Conservation (phyloP, 2,113 vertebrate species). For the Paradoxurus hermaphroditus region DNA sequence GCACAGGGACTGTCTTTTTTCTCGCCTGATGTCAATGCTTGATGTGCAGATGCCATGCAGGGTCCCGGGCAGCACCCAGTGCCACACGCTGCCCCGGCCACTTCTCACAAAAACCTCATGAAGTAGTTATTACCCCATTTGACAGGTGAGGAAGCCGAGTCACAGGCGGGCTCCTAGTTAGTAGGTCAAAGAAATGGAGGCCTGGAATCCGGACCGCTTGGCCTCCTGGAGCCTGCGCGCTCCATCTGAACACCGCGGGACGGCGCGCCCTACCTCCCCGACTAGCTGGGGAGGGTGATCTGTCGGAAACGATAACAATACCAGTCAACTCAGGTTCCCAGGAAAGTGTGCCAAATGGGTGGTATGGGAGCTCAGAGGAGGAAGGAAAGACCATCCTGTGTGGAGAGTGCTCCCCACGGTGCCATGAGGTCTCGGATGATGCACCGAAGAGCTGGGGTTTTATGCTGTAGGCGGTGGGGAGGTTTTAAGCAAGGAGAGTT, state of each 20-base stretch:
- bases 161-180: background rate
- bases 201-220: background rate
- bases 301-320: no score
- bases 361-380: background rate
- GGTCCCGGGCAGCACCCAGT: background rate
- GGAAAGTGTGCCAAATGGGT: background rate
- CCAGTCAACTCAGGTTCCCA: no score
- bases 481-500: background rate
- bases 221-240: background rate
- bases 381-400: background rate
- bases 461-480: background rate
- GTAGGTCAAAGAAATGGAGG: background rate
- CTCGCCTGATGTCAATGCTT: no score
- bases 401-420: background rate
- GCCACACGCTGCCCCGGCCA: background rate
- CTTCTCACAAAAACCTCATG: background rate
- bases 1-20: background rate
- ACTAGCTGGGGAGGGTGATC: background rate
- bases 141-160: background rate
- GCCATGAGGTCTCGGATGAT: rapidly evolving
- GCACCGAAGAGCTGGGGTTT: rapidly evolving
- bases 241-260: background rate
- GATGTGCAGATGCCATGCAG: rapidly evolving
- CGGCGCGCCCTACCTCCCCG: rapidly evolving
- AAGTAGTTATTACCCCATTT: background rate